These are phyloP conservation scores for Cuculus canorus DNA, from an alignment of 2,797 vertebrate species.

Conservation along the genomic window DNA sequence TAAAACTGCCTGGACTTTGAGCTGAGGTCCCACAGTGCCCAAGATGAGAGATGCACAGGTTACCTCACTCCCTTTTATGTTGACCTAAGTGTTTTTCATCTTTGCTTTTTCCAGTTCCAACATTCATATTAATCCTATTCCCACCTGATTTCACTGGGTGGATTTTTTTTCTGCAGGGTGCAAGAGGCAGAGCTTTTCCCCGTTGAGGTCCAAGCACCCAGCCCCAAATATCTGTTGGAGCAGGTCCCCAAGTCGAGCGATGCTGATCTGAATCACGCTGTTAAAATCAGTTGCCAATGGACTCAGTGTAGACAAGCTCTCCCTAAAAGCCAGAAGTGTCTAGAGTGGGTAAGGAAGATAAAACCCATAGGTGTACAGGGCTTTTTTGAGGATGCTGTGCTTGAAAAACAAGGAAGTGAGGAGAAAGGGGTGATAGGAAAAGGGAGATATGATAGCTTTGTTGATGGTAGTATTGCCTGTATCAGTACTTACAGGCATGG, in stretches of 20 bases:
- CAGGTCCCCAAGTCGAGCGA: background rate
- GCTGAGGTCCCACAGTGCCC: slow-evolving; percentile 3
- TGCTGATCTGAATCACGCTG: background rate
- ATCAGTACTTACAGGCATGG: background rate
- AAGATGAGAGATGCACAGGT: background rate
- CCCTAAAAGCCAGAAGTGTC: background rate
- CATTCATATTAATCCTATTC: background rate
- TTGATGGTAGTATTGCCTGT: background rate
- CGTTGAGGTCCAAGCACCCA: background rate
- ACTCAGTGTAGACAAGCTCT: background rate
- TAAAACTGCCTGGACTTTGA: slow-evolving; percentile 11
- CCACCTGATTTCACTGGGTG: background rate
- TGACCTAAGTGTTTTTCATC: background rate
- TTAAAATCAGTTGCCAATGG: background rate
- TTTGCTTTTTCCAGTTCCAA: background rate
- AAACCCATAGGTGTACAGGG: background rate
- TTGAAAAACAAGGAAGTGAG: background rate
- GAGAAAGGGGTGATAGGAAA: background rate
- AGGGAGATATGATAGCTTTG: background rate
- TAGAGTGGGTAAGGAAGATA: background rate
- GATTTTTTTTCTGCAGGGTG: no score
- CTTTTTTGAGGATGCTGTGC: background rate
- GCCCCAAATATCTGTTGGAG: background rate
- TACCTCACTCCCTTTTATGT: background rate
- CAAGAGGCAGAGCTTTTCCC: no score